Percentiles rank a stretch among this genome's conserved stretches.
These are phyloP conservation scores for Mythimna albipuncta DNA, from an alignment of 2,888 invertebrate genomes.

Conservation along the genomic window DNA sequence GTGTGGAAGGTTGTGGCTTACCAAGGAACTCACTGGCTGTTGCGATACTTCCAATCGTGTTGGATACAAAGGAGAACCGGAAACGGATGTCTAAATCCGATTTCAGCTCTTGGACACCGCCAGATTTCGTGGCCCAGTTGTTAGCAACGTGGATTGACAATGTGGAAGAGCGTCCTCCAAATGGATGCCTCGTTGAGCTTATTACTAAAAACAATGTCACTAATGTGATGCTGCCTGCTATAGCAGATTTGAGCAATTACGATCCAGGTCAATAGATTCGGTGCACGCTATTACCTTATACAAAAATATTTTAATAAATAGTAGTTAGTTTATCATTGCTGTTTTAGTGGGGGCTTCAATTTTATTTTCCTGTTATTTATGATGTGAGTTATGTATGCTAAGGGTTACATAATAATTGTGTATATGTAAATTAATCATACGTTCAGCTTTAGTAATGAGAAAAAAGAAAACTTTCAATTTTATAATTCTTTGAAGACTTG, in stretches of 20 bases:
- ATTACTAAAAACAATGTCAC: slow-evolving; percentile 96
- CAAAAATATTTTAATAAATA: neutral
- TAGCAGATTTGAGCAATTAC: neutral
- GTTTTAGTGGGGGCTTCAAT: neutral
- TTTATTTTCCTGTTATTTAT: neutral
- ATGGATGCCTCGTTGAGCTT: slow-evolving; percentile 96
- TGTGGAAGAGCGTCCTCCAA: slow-evolving; percentile 91
- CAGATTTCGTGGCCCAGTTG: slow-evolving; percentile 96
- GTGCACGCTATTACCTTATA: too few species aligned
- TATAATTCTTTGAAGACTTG: neutral
- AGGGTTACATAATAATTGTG: neutral
- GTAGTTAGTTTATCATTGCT: neutral
- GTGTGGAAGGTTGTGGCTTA: slow-evolving; percentile 95
- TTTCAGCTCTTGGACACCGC: slow-evolving; percentile 97
- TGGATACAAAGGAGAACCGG: slow-evolving; percentile 99
- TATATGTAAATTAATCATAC: neutral
- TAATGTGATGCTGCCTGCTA: slow-evolving; percentile 70
- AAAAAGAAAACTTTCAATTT: too few species aligned
- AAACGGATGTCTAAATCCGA: slow-evolving; percentile 99
- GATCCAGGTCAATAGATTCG: neutral
- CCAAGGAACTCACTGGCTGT: slow-evolving; percentile 94
- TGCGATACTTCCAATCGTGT: slow-evolving; percentile 97
- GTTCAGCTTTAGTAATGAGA: neutral
- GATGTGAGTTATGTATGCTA: neutral
- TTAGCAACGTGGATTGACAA: slow-evolving; percentile 96